Percentiles rank a stretch among this genome's conserved stretches.
These are phyloP conservation scores for Drosophila neoperkinsi DNA, from an alignment of 2,888 invertebrate species.

Conservation along the genomic window DNA sequence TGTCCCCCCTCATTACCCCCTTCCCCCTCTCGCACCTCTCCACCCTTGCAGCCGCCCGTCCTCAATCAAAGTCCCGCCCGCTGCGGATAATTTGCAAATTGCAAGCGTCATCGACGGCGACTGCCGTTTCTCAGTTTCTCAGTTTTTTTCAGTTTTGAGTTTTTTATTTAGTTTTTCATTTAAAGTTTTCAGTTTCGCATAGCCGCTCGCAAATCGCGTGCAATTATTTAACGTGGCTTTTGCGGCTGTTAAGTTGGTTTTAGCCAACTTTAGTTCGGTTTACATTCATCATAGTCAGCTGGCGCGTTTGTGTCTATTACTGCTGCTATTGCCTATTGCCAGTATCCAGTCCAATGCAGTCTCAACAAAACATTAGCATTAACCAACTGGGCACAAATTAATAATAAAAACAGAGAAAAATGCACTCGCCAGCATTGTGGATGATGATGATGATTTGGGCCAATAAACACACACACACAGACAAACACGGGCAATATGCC, in stretches of 20 bases:
- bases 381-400: constrained; percentile 58
- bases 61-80: constrained; percentile 59
- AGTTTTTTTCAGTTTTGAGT: constrained; percentile 5
- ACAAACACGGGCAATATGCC: constrained; percentile 8
- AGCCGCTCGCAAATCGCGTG: constrained; percentile 74
- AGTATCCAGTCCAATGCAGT: constrained; percentile 58
- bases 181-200: constrained; percentile 54
- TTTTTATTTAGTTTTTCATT: constrained; percentile 21
- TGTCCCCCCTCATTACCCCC: background rate
- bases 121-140: constrained; percentile 27
- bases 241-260: constrained; percentile 52
- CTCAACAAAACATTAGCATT: constrained; percentile 56
- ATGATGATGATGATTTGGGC: constrained; percentile 62
- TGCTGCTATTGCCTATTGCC: background rate
- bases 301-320: constrained; percentile 22
- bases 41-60: background rate
- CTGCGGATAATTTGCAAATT: constrained; percentile 77
- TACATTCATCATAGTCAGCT: constrained; percentile 65
- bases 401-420: constrained; percentile 51
- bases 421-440: constrained; percentile 58
- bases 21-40: background rate
- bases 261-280: constrained; percentile 39
- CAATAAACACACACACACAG: constrained; percentile 54
- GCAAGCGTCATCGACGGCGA: constrained; percentile 55
- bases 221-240: constrained; percentile 75